Evolutionary conservation across 2,113 vertebrate species (phyloP), one percentile per base, ranked within the genome.

Genomic region (Arothron firmamentum): DNA sequence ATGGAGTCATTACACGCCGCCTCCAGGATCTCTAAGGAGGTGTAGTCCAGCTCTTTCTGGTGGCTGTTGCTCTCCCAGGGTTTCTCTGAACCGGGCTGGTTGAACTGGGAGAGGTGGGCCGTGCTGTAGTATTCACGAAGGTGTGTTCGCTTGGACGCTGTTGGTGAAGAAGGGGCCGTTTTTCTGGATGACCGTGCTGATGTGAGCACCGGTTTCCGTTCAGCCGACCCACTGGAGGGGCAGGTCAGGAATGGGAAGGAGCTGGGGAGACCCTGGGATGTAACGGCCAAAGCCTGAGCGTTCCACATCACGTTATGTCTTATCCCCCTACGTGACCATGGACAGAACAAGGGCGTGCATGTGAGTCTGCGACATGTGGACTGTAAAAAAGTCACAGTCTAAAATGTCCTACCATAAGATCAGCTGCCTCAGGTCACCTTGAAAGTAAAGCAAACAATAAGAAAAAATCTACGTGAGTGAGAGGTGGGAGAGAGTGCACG

Each of bases 281-380:
- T 78, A 61, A 93, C 89, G 6, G 92, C 93, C 79, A 95, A 82
- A 0, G 86, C 89, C 67, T 91, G 86, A 55, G 88, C 82, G 38
- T 95, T 93, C 94, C 94, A 95, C 8, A 91, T 93, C 75, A 96
- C 76, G 61, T 95, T 94, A 70, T 94, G 91, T 52, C 86, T 88
- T 72, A 96, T 81, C 8, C 94, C 94, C 94, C 94, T 96, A 69
- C n/a, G 83, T 28, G 42, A 52, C 2, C 17, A 62, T 0, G 9
- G 38, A 52, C 64, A 67, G 59, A 65, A 45, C 50, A 59, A 46
- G 2, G 9, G 25, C 21, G 34, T 10, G 38, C 38, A 60, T 53
- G 16, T 48, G 6, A 60, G 19, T 62, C 2, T 51, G 1, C 21
- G 34, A 12, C 11, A 11, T 11, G 8, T 38, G 34, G 8, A 11